A percentile compares a stretch with the other conserved stretches of the same genome.
Conservation (phyloP, 1,140 invertebrate species). For the Heliothis subflexa region DNA sequence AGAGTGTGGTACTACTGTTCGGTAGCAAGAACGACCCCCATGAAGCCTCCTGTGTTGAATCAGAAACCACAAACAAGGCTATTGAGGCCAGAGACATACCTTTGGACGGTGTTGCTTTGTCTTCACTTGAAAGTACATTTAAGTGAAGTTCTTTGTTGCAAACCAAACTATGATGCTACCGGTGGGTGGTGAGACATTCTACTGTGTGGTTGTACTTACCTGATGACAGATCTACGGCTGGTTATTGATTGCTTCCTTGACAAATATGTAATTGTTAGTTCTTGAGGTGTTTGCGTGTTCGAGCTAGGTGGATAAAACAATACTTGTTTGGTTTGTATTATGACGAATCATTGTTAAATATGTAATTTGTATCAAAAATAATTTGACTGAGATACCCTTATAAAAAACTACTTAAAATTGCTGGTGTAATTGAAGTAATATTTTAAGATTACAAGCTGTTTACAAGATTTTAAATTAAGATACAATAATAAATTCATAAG, state of each 20-base stretch:
- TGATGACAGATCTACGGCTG: conserved; percentile 77
- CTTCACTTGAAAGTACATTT: conserved; percentile 63
- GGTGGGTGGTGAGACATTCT: conserved; percentile 73
- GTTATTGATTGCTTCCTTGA: conserved; percentile 78
- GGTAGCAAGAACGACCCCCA: conserved; percentile 71
- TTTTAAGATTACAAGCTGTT: not conserved
- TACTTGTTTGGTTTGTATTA: not conserved
- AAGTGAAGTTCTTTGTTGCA: conserved; percentile 69
- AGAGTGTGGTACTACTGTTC: conserved; percentile 68
- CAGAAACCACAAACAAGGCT: conserved; percentile 79
- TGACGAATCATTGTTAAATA: not conserved
- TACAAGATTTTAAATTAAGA: not conserved
- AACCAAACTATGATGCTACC: conserved; percentile 82
- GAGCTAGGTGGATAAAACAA: not conserved
- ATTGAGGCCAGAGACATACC: conserved; percentile 56
- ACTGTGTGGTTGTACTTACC: conserved; percentile 55
- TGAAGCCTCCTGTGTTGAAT: conserved; percentile 67
- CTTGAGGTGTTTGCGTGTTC: not conserved
- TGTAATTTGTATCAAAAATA: not conserved
- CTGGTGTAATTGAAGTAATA: not conserved
- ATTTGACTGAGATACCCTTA: too few species aligned
- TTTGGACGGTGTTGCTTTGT: conserved; percentile 57
- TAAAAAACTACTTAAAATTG: not conserved
- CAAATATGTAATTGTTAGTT: conserved; percentile 35
- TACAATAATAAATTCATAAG: conserved; percentile 6